Evolutionary conservation across 2,113 vertebrate genomes (phyloP).

Genomic region (Gymnarchus niloticus): DNA sequence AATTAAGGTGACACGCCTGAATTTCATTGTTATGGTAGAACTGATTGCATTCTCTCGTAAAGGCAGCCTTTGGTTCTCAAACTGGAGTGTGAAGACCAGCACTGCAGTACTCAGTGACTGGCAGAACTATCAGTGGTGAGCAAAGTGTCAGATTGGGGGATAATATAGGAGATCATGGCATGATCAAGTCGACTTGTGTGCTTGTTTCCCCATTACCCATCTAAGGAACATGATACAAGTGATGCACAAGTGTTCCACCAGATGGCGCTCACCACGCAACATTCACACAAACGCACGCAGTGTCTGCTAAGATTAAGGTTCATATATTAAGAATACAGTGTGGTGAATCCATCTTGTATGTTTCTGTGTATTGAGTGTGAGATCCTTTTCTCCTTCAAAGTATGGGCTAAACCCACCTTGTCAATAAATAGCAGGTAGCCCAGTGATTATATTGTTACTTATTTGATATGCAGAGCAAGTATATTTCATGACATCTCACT

Average conservation of each 20-base stretch:
- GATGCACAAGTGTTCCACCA: slow-evolving; percentile 5
- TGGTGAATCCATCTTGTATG: not conserved
- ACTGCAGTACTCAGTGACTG: not conserved
- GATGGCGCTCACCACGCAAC: not conserved
- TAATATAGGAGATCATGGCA: not conserved
- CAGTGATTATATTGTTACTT: not conserved
- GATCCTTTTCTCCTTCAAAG: not conserved
- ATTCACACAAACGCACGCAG: not conserved
- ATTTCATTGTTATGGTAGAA: not conserved
- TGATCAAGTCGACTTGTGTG: too few species aligned
- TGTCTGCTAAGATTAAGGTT: not conserved
- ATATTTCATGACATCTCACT: too few species aligned
- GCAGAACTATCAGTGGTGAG: not conserved
- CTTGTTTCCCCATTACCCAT: too few species aligned
- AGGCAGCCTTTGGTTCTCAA: not conserved
- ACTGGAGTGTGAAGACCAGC: not conserved
- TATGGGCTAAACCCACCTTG: not conserved
- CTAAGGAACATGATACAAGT: too few species aligned
- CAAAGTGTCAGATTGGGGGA: not conserved
- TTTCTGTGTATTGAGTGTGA: not conserved
- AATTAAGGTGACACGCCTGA: not conserved
- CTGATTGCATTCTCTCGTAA: not conserved
- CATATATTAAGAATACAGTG: not conserved
- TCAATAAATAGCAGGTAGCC: not conserved
- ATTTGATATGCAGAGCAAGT: not conserved